These are phyloP conservation scores for Pseudorhiza aurosa DNA, from an alignment of 30 jellyfish, hydroid and myxozoan genomes.

Conservation along the genomic window DNA sequence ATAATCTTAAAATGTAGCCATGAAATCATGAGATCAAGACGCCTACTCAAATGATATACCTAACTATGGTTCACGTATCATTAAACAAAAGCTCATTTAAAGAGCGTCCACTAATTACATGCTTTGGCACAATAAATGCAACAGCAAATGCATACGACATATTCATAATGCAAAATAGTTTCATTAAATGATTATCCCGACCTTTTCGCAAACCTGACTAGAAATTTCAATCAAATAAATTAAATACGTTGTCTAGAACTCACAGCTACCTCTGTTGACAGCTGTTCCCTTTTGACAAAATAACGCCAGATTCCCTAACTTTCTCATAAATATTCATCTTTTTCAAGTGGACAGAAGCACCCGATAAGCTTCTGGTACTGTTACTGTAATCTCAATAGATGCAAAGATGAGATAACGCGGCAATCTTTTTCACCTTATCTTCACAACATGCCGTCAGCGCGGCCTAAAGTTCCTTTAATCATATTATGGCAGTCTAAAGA, in stretches of 20 bases:
- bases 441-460: not conserved
- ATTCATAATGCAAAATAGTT: too few relatives aligned
- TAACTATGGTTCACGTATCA: too few relatives aligned
- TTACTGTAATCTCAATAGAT: not conserved
- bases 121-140: too few relatives aligned
- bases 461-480: not conserved
- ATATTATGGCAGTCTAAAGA: constrained; percentile 2
- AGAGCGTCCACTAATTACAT: too few relatives aligned
- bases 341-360: not conserved
- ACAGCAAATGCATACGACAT: too few relatives aligned
- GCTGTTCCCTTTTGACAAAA: constrained; percentile 24
- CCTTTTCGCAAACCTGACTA: not conserved
- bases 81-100: too few relatives aligned
- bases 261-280: constrained; percentile 29
- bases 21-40: too few relatives aligned
- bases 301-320: constrained; percentile 26
- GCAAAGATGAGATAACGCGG: not conserved
- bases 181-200: too few relatives aligned
- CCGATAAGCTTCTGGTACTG: not conserved
- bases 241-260: constrained; percentile 2
- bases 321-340: not conserved
- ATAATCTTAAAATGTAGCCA: too few relatives aligned
- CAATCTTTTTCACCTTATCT: constrained; percentile 1
- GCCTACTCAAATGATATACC: too few relatives aligned
- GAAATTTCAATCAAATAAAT: not conserved